A percentile compares a stretch with the other conserved stretches of the same genome.
Conservation (phyloP, 2,888 invertebrate genomes). For the Iselma pallidipennis region DNA sequence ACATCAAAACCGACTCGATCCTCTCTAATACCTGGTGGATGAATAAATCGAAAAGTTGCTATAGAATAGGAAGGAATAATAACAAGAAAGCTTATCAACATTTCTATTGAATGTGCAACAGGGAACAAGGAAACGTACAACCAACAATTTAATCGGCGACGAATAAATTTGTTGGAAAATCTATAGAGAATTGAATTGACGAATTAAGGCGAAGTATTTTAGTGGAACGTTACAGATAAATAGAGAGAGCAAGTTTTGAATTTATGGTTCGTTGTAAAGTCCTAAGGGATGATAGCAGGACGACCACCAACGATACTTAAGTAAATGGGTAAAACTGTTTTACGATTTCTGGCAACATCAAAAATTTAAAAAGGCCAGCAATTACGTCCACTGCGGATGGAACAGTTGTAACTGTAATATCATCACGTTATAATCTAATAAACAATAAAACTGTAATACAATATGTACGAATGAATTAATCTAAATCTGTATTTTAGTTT, state of each 20-base stretch:
- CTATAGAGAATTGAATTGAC: conserved; percentile 1
- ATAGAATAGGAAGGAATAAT: not conserved
- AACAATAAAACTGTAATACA: too few species aligned
- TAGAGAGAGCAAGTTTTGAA: not conserved
- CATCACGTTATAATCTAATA: too few species aligned
- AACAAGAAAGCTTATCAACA: not conserved
- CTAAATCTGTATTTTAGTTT: too few species aligned
- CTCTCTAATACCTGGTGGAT: not conserved
- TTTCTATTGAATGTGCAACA: not conserved
- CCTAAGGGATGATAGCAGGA: not conserved
- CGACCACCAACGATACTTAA: not conserved
- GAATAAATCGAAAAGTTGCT: not conserved
- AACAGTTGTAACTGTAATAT: too few species aligned
- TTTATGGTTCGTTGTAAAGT: not conserved
- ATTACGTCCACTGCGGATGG: too few species aligned
- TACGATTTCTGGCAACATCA: not conserved
- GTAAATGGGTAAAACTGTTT: not conserved
- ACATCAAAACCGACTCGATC: too few species aligned
- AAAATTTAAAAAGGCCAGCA: too few species aligned
- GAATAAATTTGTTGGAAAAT: not conserved
- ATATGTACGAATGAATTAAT: too few species aligned
- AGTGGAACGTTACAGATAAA: not conserved
- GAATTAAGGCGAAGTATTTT: not conserved
- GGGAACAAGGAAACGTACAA: not conserved
- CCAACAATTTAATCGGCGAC: not conserved